These are phyloP conservation scores for Pentalonia nigronervosa DNA, from an alignment of 1,140 invertebrate species.

Conservation along the genomic window DNA sequence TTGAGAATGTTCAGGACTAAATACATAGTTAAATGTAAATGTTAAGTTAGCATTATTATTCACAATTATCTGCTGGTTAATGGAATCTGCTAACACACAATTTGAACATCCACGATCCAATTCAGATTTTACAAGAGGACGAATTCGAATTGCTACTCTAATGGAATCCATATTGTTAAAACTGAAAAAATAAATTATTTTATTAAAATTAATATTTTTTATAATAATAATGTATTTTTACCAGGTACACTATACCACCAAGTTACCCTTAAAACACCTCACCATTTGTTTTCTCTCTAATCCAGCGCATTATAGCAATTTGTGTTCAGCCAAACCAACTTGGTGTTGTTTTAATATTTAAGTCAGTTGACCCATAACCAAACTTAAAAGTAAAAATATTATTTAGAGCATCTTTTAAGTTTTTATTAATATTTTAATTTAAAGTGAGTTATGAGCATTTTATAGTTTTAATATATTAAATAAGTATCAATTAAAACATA, in stretches of 20 bases:
- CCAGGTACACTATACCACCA: too few relatives aligned
- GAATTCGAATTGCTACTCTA: conserved; percentile 85
- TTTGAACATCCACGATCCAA: conserved; percentile 69
- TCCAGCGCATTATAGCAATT: neutral
- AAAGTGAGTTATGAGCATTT: neutral
- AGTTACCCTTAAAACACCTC: neutral
- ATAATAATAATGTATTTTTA: neutral
- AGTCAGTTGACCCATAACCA: neutral
- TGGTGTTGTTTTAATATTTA: neutral
- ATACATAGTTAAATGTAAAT: conserved; percentile 91
- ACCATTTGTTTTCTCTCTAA: neutral
- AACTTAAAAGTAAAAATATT: too few relatives aligned
- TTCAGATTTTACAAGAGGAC: conserved; percentile 86
- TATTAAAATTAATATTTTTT: neutral
- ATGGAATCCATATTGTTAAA: conserved; percentile 71
- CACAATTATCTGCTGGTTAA: conserved; percentile 76
- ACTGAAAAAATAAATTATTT: conserved; percentile 5
- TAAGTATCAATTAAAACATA: neutral
- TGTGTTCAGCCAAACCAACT: neutral
- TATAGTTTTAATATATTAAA: neutral
- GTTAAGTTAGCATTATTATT: conserved; percentile 72
- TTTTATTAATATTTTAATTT: neutral
- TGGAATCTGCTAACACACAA: conserved; percentile 66
- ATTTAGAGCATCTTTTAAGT: neutral
- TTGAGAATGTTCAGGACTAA: conserved; percentile 75